Conservation (phyloP, 2,888 invertebrate species). For the Malthinus flaveolus region DNA sequence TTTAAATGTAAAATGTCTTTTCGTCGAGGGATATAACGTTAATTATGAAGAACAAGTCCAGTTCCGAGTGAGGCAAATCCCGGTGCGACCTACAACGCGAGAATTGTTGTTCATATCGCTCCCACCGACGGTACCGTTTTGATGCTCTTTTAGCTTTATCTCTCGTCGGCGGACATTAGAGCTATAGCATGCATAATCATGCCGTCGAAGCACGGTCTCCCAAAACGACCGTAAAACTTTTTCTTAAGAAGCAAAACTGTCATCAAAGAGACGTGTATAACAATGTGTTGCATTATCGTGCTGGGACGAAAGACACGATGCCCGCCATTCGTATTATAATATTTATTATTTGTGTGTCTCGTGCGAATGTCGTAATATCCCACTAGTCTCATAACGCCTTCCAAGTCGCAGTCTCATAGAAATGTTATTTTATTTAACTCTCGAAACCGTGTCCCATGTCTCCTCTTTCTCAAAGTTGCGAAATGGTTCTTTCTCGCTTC, state of each 20-base stretch:
- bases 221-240: constrained; percentile 53
- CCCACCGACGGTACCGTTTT: constrained; percentile 30
- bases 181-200: constrained; percentile 36
- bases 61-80: constrained; percentile 46
- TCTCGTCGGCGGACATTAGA: constrained; percentile 25
- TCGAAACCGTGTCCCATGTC: constrained; percentile 50
- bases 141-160: constrained; percentile 27
- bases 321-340: constrained; percentile 54
- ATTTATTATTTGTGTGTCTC: constrained; percentile 57
- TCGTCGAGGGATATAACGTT: constrained; percentile 59
- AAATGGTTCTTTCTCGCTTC: constrained; percentile 52
- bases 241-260: constrained; percentile 54
- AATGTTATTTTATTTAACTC: constrained; percentile 54
- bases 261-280: constrained; percentile 52
- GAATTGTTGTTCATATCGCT: constrained; percentile 35
- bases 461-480: constrained; percentile 53
- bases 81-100: constrained; percentile 38
- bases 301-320: constrained; percentile 41
- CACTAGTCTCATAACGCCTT: constrained; percentile 50
- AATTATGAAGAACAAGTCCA: constrained; percentile 68
- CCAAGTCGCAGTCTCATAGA: constrained; percentile 48
- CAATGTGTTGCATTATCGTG: constrained; percentile 54
- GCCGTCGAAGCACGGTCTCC: constrained; percentile 40
- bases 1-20: constrained; percentile 43
- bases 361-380: constrained; percentile 46